phyloP scores from a whole-genome alignment of 2,797 vertebrate species.

The Rhynchotus rufescens region DNA sequence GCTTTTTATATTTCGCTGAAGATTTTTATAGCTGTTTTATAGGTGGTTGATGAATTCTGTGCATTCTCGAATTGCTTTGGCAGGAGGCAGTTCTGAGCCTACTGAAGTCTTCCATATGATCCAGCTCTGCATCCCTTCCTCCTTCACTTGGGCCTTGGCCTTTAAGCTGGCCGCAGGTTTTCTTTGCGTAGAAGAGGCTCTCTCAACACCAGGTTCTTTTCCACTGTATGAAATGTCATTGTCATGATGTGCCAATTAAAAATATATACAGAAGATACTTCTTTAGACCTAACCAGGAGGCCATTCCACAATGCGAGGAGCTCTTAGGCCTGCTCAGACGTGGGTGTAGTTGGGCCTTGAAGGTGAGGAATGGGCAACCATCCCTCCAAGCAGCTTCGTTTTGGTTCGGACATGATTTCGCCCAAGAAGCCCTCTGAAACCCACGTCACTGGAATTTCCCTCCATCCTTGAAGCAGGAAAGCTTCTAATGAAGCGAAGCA shows the following conservation, averaged over 20 bases:
- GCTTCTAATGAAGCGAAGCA: constrained; percentile 30
- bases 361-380: not conserved
- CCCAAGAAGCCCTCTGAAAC: constrained; percentile 36
- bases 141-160: not conserved
- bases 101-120: constrained; percentile 19
- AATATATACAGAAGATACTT: not conserved
- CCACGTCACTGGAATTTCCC: not conserved
- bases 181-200: not conserved
- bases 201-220: not conserved
- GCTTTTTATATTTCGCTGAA: constrained; percentile 43
- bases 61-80: not conserved
- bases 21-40: constrained; percentile 43
- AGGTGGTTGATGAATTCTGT: constrained; percentile 37
- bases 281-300: constrained; percentile 28
- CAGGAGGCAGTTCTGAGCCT: not conserved
- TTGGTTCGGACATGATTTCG: not conserved
- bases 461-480: constrained; percentile 24
- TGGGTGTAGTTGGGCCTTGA: not conserved
- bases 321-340: not conserved
- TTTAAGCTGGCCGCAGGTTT: not conserved
- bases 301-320: not conserved
- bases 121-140: not conserved
- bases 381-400: constrained; percentile 8
- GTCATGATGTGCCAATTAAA: not conserved
- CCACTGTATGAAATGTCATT: not conserved